These are phyloP conservation scores for Petrocephalus sullivani DNA, from an alignment of 2,797 vertebrate genomes.

Conservation along the genomic window DNA sequence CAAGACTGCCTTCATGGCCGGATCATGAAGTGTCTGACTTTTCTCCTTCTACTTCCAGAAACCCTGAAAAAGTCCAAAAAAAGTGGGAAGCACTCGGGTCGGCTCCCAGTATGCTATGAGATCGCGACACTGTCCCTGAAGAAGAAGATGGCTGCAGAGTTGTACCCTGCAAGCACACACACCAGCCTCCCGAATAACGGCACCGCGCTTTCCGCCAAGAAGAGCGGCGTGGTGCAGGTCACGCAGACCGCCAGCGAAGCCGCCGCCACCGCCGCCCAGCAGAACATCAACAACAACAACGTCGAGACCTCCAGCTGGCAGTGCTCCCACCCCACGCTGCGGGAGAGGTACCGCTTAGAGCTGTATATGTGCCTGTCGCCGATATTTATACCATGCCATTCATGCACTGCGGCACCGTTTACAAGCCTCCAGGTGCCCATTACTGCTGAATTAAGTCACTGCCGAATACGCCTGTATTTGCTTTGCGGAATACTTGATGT, in stretches of 20 bases:
- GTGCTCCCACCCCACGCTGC: constrained; percentile 81
- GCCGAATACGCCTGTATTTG: not conserved
- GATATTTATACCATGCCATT: not conserved
- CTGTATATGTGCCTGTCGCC: not conserved
- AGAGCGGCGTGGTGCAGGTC: constrained; percentile 67
- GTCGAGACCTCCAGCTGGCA: constrained; percentile 79
- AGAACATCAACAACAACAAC: constrained; percentile 87
- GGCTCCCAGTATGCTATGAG: constrained; percentile 73
- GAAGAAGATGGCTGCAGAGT: constrained; percentile 91
- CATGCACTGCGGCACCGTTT: not conserved
- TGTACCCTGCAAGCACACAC: constrained; percentile 68
- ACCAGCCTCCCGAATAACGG: constrained; percentile 65
- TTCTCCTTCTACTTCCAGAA: constrained; percentile 86
- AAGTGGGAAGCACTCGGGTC: constrained; percentile 61
- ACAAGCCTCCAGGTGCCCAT: not conserved
- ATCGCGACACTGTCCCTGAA: constrained; percentile 69
- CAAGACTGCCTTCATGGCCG: constrained; percentile 84
- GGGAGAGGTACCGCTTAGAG: constrained; percentile 74
- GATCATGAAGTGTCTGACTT: constrained; percentile 90
- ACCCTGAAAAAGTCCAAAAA: constrained; percentile 83
- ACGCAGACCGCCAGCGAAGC: constrained; percentile 57
- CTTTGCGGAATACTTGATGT: not conserved
- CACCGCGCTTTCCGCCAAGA: constrained; percentile 63
- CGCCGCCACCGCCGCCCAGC: constrained; percentile 64
- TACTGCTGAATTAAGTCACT: not conserved